Evolutionary conservation across 2,888 invertebrate genomes (phyloP), one percentile per base, ranked within the genome.

Genomic region (Hyppa rectilinea): DNA sequence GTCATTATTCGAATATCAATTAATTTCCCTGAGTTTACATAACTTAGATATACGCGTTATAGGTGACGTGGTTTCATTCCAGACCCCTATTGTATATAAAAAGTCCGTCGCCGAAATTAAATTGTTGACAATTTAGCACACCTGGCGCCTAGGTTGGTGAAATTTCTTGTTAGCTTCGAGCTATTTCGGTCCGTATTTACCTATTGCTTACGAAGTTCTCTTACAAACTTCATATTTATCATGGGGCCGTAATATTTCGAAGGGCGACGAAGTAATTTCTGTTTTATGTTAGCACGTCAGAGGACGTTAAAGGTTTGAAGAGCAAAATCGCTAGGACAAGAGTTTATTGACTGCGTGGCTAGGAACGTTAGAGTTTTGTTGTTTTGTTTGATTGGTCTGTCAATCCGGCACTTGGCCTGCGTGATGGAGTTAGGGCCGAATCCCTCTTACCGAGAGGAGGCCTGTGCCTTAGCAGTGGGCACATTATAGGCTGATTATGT

Each of bases 41-140:
- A 29, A 29, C 10, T 52, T 4, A 52, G 50, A 29, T 55, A 29
- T 2, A 58, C 58, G 2, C 14, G 40, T 29, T 12, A 29, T 29
- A 43, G n/a, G n/a, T n/a, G n/a, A 43, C 20, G 12, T 6, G 0
- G 34, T 36, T 5, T 36, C 7, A 59, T 64, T 26, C 31, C 34
- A 53, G 7, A 40, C 43, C 43, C 12, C 4, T 55, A 10, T n/a
- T 65, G 12, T 53, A 9, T 29, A 47, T 47, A 59, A 74, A 66
- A 74, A 56, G 10, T 45, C 23, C n/a, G 40, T 26, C 23, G 43
- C 14, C 31, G 38, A 76, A 77, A 56, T 70, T 65, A 63, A 70
- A 63, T 63, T 68, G 63, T 64, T 50, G 34, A 68, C 62, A 56
- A 53, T 81, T 65, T 14, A 63, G 29, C 36, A 61, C 78, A 80